These are phyloP conservation scores for Pterocles burchelli DNA, from an alignment of 2,113 vertebrate species.

Conservation along the genomic window DNA sequence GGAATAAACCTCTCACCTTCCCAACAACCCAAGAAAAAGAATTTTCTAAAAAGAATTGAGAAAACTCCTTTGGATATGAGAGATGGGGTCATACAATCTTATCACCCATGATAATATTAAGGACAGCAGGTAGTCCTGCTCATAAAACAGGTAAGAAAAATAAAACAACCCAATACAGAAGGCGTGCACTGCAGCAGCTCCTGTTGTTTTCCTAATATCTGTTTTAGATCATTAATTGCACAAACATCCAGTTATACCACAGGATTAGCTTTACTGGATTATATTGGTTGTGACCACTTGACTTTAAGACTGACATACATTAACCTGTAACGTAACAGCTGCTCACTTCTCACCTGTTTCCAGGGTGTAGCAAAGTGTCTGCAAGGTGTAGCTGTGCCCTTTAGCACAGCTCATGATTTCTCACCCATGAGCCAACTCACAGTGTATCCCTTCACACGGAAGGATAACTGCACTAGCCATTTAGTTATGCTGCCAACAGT, in stretches of 20 bases:
- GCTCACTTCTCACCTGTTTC: neutral
- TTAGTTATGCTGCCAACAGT: neutral
- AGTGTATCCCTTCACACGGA: rapidly evolving
- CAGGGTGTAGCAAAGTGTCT: neutral
- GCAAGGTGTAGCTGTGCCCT: too few relatives aligned
- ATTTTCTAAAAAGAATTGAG: neutral
- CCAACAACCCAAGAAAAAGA: neutral
- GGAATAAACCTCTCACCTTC: neutral
- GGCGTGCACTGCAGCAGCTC: neutral
- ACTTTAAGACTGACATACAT: neutral
- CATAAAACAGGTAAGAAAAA: neutral
- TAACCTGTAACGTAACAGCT: rapidly evolving
- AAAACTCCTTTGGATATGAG: neutral
- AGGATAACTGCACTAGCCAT: rapidly evolving
- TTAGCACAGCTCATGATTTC: neutral
- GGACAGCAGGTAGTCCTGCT: neutral
- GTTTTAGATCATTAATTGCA: neutral
- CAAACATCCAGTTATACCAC: neutral
- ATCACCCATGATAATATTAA: rapidly evolving
- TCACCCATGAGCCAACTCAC: rapidly evolving
- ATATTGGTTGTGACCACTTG: neutral
- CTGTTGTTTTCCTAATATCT: neutral
- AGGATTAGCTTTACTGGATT: rapidly evolving
- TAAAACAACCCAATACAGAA: neutral
- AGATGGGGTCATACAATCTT: neutral